phyloP scores from a whole-genome alignment of 2,888 invertebrate species.

The Gerris lacustris region DNA sequence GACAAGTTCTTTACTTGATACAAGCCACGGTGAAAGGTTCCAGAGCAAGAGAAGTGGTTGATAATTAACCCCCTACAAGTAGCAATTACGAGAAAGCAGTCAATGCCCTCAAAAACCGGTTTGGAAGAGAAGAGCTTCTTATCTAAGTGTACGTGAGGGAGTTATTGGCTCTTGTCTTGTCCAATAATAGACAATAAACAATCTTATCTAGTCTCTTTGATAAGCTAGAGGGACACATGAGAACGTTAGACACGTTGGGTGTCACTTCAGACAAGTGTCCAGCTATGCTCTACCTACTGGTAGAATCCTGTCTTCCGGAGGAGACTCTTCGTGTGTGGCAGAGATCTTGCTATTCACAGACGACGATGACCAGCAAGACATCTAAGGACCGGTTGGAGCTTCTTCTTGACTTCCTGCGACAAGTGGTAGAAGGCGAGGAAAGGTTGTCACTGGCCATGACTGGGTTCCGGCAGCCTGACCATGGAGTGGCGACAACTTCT shows the following conservation, averaged over 20 bases:
- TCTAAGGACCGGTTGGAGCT: not conserved
- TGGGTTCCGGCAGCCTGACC: no score
- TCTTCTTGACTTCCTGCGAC: no score
- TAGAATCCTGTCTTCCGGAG: not conserved
- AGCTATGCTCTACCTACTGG: not conserved
- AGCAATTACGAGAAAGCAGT: slow-evolving; percentile 31
- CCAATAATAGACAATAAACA: slow-evolving; percentile 22
- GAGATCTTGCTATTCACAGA: no score
- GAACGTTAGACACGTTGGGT: slow-evolving; percentile 31
- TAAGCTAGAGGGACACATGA: slow-evolving; percentile 31
- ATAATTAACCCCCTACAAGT: slow-evolving; percentile 28
- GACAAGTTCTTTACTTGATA: slow-evolving; percentile 30
- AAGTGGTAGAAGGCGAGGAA: no score
- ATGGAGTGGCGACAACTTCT: no score
- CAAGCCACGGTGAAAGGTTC: slow-evolving; percentile 22
- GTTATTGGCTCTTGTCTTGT: slow-evolving; percentile 30
- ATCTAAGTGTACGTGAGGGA: slow-evolving; percentile 30
- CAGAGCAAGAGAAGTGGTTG: slow-evolving; percentile 29
- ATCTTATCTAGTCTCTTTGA: slow-evolving; percentile 27
- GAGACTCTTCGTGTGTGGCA: not conserved
- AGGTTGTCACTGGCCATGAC: no score
- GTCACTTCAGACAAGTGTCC: no score
- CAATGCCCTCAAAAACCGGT: slow-evolving; percentile 24
- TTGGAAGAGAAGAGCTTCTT: slow-evolving; percentile 29
- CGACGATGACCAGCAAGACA: not conserved